These are phyloP conservation scores for Chouioia cunea DNA, from an alignment of 2,888 invertebrate genomes.

Conservation along the genomic window DNA sequence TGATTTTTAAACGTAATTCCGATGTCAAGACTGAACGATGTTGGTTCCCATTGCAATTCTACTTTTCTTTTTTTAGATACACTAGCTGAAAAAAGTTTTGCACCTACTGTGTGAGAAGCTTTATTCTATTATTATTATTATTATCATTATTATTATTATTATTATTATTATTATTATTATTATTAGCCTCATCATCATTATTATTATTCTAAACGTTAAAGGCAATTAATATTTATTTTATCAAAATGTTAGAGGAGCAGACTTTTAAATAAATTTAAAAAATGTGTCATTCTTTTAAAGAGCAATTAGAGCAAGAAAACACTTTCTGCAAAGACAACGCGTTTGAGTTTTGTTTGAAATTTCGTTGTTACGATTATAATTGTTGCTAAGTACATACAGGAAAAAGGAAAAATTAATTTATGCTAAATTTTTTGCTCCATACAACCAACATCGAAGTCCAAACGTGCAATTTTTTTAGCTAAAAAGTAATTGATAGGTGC, in stretches of 20 bases:
- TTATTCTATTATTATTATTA: conserved; percentile 34
- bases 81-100: conserved; percentile 30
- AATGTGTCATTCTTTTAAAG: too few species aligned
- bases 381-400: conserved; percentile 38
- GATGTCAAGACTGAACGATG: conserved; percentile 69
- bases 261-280: too few species aligned
- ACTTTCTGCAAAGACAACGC: conserved; percentile 18
- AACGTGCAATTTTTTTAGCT: conserved; percentile 65
- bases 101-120: conserved; percentile 39
- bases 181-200: too few species aligned
- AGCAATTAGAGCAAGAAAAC: too few species aligned
- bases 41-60: conserved; percentile 60
- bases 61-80: conserved; percentile 50
- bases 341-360: conserved; percentile 29
- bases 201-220: too few species aligned
- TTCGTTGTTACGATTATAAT: conserved; percentile 8
- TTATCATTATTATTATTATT: conserved; percentile 32
- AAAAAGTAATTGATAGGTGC: conserved; percentile 54
- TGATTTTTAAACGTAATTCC: conserved; percentile 65
- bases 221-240: too few species aligned
- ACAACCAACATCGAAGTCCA: conserved; percentile 67
- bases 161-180: conserved; percentile 21
- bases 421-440: conserved; percentile 52
- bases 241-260: too few species aligned
- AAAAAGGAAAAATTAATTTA: conserved; percentile 31